phyloP scores from a whole-genome alignment of 2,797 vertebrate species.

The Gymnothorax reevesii region DNA sequence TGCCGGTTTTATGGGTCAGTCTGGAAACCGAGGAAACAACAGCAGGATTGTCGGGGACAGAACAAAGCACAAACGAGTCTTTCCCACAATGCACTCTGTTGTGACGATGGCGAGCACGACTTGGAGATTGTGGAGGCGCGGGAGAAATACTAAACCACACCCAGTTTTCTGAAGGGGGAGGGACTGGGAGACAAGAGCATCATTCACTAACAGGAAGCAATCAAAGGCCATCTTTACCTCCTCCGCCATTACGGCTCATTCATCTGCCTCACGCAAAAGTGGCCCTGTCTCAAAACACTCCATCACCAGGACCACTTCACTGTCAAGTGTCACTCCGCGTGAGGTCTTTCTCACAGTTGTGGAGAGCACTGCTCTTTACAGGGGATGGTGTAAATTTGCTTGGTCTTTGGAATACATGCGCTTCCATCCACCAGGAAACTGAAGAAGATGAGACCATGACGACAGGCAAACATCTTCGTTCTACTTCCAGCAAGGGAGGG shows the following conservation, averaged over 20 bases:
- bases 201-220: slow-evolving; percentile 33
- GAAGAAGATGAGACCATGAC: no score
- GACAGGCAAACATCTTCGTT: no score
- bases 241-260: not conserved
- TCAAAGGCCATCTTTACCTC: not conserved
- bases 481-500: no score
- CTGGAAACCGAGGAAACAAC: slow-evolving; percentile 12
- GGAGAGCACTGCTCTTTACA: no score
- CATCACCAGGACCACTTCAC: no score
- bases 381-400: no score
- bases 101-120: slow-evolving; percentile 10
- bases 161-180: slow-evolving; percentile 26
- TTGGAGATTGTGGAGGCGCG: not conserved
- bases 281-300: no score
- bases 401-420: no score
- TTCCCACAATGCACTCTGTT: slow-evolving; percentile 26
- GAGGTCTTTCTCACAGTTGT: no score
- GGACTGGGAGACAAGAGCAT: slow-evolving; percentile 35
- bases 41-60: slow-evolving; percentile 1
- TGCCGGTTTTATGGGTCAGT: not conserved
- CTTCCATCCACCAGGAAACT: no score
- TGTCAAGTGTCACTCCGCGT: no score
- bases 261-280: slow-evolving; percentile 15
- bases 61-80: slow-evolving; percentile 9
- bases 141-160: slow-evolving; percentile 24